Conservation (phyloP, 2,888 invertebrate genomes). For the Tinea trinotella region DNA sequence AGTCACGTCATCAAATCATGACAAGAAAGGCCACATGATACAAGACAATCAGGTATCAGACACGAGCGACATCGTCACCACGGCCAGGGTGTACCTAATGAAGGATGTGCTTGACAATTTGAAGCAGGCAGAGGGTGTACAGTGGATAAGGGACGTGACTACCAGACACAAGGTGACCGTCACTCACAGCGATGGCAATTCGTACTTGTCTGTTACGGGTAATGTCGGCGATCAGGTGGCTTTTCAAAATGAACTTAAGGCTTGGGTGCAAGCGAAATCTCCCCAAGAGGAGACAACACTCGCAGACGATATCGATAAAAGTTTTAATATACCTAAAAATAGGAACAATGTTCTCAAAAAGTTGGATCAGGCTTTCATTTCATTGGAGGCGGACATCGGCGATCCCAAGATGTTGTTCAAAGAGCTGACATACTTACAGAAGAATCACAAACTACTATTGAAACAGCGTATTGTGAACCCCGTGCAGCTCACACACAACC, state of each 20-base stretch:
- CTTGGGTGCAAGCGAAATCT: constrained; percentile 36
- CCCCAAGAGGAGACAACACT: constrained; percentile 18
- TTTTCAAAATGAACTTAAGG: constrained; percentile 61
- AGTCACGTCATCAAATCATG: constrained; percentile 30
- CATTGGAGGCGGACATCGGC: constrained; percentile 57
- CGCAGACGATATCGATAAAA: constrained; percentile 22
- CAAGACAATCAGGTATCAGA: constrained; percentile 64
- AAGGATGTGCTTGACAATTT: constrained; percentile 59
- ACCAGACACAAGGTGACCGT: constrained; percentile 45
- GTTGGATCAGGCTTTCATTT: constrained; percentile 43
- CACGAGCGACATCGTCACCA: constrained; percentile 49
- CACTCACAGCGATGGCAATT: constrained; percentile 41
- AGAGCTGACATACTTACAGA: constrained; percentile 54
- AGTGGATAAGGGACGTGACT: constrained; percentile 44
- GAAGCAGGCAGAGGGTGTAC: constrained; percentile 53
- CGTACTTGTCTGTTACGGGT: constrained; percentile 63
- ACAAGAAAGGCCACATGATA: constrained; percentile 53
- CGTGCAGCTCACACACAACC: constrained; percentile 40
- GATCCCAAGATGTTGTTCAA: constrained; percentile 59
- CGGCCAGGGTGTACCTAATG: constrained; percentile 65
- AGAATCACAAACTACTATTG: constrained; percentile 49
- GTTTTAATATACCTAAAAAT: constrained; percentile 45
- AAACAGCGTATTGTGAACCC: constrained; percentile 46
- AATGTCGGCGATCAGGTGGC: constrained; percentile 59
- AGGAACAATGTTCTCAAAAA: constrained; percentile 40